Evolutionary conservation across 2,888 invertebrate species (phyloP).

Genomic region (Sinopyrophorus schimmeli): DNA sequence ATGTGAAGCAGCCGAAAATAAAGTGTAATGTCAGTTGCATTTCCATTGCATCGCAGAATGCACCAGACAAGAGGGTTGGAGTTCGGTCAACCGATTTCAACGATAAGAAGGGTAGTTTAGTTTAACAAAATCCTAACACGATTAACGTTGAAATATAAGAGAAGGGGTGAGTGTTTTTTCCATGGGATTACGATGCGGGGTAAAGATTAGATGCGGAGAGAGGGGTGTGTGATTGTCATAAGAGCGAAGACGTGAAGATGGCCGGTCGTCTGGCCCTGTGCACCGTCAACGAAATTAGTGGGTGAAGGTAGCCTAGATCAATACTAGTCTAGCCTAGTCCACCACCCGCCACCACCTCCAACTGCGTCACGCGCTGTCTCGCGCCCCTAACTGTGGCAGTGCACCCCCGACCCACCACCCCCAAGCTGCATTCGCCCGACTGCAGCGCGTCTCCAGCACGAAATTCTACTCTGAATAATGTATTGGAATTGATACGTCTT

Average conservation of each 20-base stretch:
- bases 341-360: constrained; percentile 44
- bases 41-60: no score
- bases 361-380: constrained; percentile 44
- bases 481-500: constrained; percentile 47
- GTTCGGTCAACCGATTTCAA: constrained; percentile 29
- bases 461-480: constrained; percentile 42
- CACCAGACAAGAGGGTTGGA: constrained; percentile 35
- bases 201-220: no score
- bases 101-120: constrained; percentile 7
- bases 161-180: no score
- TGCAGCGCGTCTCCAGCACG: constrained; percentile 36
- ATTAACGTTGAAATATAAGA: no score
- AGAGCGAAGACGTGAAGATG: constrained; percentile 42
- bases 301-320: constrained; percentile 56
- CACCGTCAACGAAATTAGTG: constrained; percentile 53
- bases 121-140: no score
- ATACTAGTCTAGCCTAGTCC: constrained; percentile 55
- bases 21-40: no score
- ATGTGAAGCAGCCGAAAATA: no score
- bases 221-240: no score
- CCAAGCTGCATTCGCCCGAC: constrained; percentile 38
- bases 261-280: constrained; percentile 41
- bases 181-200: no score
- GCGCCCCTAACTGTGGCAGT: constrained; percentile 33
- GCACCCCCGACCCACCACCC: constrained; percentile 33